phyloP scores from a whole-genome alignment of 2,113 vertebrate species.

The Trochalopteron elliotii region DNA sequence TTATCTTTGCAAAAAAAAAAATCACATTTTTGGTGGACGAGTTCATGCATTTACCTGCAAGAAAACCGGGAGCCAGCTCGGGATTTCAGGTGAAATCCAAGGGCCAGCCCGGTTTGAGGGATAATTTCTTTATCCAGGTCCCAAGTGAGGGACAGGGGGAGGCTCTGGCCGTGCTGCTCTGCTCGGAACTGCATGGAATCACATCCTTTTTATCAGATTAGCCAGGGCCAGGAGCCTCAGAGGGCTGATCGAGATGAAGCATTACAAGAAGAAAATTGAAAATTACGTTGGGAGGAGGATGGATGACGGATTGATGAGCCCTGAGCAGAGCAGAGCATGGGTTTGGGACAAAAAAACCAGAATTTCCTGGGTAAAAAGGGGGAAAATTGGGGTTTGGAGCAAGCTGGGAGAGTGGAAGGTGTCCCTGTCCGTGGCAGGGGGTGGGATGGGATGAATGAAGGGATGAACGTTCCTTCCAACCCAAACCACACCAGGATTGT shows the following conservation, averaged over 20 bases:
- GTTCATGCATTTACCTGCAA: not conserved
- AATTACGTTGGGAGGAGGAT: not conserved
- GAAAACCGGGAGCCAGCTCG: not conserved
- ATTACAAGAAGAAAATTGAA: not conserved
- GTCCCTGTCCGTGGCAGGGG: not conserved
- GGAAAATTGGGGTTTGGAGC: not conserved
- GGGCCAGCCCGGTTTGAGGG: not conserved
- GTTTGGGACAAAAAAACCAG: not conserved
- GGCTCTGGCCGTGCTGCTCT: fast-evolving
- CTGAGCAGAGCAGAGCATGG: not conserved
- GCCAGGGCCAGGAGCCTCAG: not conserved
- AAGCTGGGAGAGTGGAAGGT: not conserved
- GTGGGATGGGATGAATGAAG: not conserved
- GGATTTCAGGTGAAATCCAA: not conserved
- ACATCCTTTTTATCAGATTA: not conserved
- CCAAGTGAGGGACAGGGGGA: not conserved
- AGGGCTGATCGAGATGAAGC: not conserved
- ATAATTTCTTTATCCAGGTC: not conserved
- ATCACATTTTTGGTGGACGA: fast-evolving
- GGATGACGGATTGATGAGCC: not conserved
- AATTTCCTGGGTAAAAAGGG: not conserved
- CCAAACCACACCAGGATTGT: not conserved
- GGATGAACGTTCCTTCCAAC: not conserved
- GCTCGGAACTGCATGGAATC: not conserved
- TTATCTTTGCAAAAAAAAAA: not conserved